These are phyloP conservation scores for Patella depressa DNA, from an alignment of 2,888 invertebrate genomes.

Conservation along the genomic window DNA sequence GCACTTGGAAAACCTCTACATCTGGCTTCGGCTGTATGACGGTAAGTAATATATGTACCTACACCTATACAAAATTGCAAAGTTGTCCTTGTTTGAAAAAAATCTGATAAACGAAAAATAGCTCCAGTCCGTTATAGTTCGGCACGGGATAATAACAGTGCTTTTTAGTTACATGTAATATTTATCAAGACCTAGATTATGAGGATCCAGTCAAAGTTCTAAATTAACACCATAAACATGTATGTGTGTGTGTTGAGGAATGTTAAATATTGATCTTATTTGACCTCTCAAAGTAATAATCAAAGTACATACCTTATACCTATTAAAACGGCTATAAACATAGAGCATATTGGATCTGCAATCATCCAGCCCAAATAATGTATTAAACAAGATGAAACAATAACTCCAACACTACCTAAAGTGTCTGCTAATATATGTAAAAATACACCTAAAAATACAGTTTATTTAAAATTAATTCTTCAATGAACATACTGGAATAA, in stretches of 20 bases:
- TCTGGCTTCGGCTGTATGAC: no score
- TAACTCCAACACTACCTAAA: slow-evolving; percentile 95
- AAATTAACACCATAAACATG: background rate
- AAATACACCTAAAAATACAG: slow-evolving; percentile 82
- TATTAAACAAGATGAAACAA: slow-evolving; percentile 94
- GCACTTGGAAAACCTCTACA: no score
- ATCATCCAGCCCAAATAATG: slow-evolving; percentile 98
- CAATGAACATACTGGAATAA: background rate
- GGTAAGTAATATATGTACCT: no score
- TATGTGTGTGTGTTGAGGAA: background rate
- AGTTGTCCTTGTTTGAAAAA: no score
- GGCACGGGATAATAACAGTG: background rate
- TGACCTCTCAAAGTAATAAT: background rate
- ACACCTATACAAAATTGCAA: no score
- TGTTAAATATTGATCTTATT: background rate
- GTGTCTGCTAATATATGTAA: slow-evolving; percentile 97
- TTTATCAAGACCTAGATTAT: background rate
- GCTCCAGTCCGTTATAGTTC: no score
- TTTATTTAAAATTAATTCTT: slow-evolving; percentile 10
- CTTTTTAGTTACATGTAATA: background rate
- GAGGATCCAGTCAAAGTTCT: background rate
- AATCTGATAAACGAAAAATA: no score
- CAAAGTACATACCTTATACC: slow-evolving; percentile 81
- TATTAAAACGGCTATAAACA: slow-evolving; percentile 93
- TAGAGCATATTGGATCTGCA: slow-evolving; percentile 97